These are phyloP conservation scores for Patiria miniata DNA, from an alignment of 35 echinoderm and acorn worm species.

Conservation along the genomic window DNA sequence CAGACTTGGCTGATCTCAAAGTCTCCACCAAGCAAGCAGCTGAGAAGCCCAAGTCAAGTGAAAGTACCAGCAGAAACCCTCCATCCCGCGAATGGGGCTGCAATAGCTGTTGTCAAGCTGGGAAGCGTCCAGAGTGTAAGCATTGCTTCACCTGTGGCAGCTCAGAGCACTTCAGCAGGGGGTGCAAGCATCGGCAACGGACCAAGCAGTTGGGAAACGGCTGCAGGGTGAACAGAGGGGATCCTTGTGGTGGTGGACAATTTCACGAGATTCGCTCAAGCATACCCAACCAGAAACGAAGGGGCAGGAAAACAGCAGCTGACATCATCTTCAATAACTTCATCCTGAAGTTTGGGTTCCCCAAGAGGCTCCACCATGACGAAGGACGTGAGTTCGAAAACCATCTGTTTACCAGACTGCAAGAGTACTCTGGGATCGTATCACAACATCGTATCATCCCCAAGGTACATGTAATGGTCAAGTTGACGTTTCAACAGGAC, in stretches of 20 bases:
- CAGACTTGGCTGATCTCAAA: constrained; percentile 22
- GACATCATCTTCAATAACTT: too few relatives aligned
- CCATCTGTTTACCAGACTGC: constrained; percentile 39
- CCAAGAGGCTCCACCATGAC: constrained; percentile 53
- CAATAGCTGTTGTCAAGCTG: background rate
- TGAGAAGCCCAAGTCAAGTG: background rate
- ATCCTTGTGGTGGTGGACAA: too few relatives aligned
- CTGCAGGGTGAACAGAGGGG: constrained; percentile 13
- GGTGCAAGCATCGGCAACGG: background rate
- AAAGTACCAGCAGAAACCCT: background rate
- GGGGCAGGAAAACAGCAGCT: too few relatives aligned
- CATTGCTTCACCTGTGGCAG: constrained; percentile 8
- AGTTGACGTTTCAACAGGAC: too few relatives aligned
- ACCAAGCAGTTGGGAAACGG: background rate
- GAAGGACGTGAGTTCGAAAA: constrained; percentile 71
- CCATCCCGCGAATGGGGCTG: constrained; percentile 13
- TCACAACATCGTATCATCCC: constrained; percentile 54
- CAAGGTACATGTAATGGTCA: background rate
- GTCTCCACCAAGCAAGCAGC: background rate
- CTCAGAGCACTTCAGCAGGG: background rate
- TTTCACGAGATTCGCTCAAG: too few relatives aligned
- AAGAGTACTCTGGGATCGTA: constrained; percentile 43
- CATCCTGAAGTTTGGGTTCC: too few relatives aligned
- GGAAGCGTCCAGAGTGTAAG: background rate
- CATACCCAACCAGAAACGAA: background rate